Percentiles rank a stretch among this genome's conserved stretches.
These are phyloP conservation scores for Seriola aureovittata DNA, from an alignment of 2,113 vertebrate species.

Conservation along the genomic window DNA sequence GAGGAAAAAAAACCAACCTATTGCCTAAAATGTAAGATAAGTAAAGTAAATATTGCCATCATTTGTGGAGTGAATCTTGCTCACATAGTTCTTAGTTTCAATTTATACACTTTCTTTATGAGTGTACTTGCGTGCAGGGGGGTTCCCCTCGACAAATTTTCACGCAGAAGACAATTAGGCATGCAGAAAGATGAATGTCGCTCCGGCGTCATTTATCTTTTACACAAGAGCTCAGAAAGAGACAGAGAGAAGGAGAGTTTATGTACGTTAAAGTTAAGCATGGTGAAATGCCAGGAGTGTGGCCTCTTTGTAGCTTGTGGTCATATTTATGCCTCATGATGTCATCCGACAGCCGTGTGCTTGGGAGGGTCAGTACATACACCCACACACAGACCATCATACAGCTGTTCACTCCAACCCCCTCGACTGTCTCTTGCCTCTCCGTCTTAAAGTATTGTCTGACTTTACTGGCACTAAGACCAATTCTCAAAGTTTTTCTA, in stretches of 20 bases:
- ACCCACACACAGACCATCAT: constrained; percentile 64
- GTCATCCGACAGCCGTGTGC: constrained; percentile 74
- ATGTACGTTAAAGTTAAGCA: constrained; percentile 41
- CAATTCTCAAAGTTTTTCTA: constrained; percentile 26
- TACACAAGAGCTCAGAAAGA: constrained; percentile 28
- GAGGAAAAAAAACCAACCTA: constrained; percentile 32
- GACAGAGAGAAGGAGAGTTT: constrained; percentile 14
- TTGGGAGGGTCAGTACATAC: constrained; percentile 71
- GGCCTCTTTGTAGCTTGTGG: constrained; percentile 71
- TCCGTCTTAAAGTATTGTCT: constrained; percentile 52
- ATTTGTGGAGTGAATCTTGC: constrained; percentile 66
- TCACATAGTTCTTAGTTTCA: constrained; percentile 61
- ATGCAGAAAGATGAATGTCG: constrained; percentile 55
- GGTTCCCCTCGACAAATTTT: constrained; percentile 61
- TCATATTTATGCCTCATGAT: constrained; percentile 81
- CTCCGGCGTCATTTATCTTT: constrained; percentile 17
- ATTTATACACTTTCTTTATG: constrained; percentile 65
- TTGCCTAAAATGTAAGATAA: constrained; percentile 38
- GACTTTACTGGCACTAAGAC: constrained; percentile 48
- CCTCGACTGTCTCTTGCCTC: constrained; percentile 27
- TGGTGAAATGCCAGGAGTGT: constrained; percentile 58
- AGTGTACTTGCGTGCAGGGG: constrained; percentile 48
- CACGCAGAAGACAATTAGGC: constrained; percentile 56
- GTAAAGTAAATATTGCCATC: constrained; percentile 60
- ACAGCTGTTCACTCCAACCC: constrained; percentile 67